Evolutionary conservation across 2,888 invertebrate genomes (phyloP).

Genomic region (Parthenolecanium corni): DNA sequence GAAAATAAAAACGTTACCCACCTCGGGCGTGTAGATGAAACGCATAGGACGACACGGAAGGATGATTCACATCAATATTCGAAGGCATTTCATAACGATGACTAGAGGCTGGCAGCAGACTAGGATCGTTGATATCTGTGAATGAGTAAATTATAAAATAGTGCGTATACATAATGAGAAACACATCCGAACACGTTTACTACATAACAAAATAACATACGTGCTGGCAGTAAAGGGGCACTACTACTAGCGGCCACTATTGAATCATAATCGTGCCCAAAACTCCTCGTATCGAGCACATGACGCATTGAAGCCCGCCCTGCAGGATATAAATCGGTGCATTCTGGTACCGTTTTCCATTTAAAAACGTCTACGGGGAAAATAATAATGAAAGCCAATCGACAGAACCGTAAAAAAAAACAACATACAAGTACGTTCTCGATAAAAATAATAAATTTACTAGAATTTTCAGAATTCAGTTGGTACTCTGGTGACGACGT

Average conservation of each 20-base stretch:
- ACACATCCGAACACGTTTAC: too few relatives aligned
- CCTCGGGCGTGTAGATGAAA: neutral
- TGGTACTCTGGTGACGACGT: neutral
- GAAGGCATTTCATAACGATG: constrained; percentile 8
- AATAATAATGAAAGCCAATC: neutral
- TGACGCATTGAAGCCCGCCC: constrained; percentile 1
- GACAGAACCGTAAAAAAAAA: neutral
- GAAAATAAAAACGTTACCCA: neutral
- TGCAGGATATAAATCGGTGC: neutral
- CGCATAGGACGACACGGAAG: neutral
- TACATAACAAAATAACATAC: neutral
- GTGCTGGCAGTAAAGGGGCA: constrained; percentile 6
- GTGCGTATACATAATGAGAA: too few relatives aligned
- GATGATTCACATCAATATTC: constrained; percentile 1
- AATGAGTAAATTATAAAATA: too few relatives aligned
- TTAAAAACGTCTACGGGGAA: neutral
- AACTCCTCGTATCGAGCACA: neutral
- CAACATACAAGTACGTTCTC: neutral
- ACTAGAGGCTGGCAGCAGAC: constrained; percentile 15
- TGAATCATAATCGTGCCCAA: neutral
- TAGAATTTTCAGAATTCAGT: neutral
- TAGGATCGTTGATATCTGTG: neutral
- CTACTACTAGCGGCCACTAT: neutral
- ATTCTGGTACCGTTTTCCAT: constrained; percentile 1
- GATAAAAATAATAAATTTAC: neutral